Evolutionary conservation across 2,888 invertebrate species (phyloP).

Genomic region (Candidula unifasciata): DNA sequence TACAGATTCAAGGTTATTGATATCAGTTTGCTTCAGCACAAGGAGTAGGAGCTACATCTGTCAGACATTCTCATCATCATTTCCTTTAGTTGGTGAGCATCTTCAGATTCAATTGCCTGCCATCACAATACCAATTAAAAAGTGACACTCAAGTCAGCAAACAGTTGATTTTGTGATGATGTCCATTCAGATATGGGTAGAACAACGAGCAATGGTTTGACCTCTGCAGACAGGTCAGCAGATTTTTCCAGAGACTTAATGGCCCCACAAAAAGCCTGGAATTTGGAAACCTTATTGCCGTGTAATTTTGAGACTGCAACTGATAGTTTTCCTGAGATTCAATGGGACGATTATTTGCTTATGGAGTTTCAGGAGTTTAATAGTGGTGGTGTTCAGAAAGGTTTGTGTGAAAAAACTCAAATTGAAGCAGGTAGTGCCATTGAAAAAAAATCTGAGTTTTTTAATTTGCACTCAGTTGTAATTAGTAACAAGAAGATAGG

Average conservation of each 20-base stretch:
- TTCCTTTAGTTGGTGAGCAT: no score
- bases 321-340: conserved; percentile 10
- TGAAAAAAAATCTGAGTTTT: neutral
- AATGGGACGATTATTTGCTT: conserved; percentile 23
- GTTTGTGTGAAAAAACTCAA: neutral
- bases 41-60: no score
- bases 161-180: conserved; percentile 27
- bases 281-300: conserved; percentile 28
- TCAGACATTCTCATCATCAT: no score
- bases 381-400: neutral
- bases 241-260: conserved; percentile 10
- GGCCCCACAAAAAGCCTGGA: conserved; percentile 49
- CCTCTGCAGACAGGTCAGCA: conserved; percentile 1
- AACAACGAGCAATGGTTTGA: conserved; percentile 41
- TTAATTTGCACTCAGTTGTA: no score
- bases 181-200: conserved; percentile 48
- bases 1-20: conserved; percentile 64
- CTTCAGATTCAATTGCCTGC: no score
- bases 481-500: neutral
- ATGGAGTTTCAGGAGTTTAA: conserved; percentile 22
- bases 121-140: neutral
- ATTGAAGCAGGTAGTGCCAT: neutral
- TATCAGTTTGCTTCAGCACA: conserved; percentile 63
- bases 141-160: conserved; percentile 1
- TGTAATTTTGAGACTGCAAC: neutral